These are phyloP conservation scores for Schlechtendalia chinensis DNA, from an alignment of 1,140 invertebrate genomes.

Conservation along the genomic window DNA sequence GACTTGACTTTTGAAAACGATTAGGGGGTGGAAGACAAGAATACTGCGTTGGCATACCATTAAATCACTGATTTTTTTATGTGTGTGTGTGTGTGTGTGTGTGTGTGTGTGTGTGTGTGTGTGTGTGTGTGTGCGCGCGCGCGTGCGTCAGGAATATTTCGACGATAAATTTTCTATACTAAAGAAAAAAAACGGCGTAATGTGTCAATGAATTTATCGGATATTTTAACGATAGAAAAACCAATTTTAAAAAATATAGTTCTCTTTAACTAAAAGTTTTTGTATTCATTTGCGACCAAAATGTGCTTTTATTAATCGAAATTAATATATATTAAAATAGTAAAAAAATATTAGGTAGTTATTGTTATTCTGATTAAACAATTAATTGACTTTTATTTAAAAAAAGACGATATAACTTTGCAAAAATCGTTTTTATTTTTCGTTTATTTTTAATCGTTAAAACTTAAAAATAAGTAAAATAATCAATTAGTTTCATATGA, in stretches of 20 bases:
- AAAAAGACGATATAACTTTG: too few species aligned
- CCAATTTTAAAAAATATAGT: not conserved
- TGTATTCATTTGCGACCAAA: too few species aligned
- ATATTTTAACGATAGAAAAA: not conserved
- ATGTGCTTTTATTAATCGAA: too few species aligned
- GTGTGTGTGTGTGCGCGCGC: too few species aligned
- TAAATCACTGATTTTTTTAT: slow-evolving; percentile 41
- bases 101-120: not conserved
- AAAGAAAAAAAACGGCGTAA: not conserved
- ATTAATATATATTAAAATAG: too few species aligned
- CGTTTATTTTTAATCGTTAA: too few species aligned
- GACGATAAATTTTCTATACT: slow-evolving; percentile 5
- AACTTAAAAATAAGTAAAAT: too few species aligned
- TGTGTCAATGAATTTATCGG: slow-evolving; percentile 5
- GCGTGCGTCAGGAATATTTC: slow-evolving; percentile 8
- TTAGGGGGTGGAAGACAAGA: slow-evolving; percentile 1
- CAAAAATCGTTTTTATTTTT: too few species aligned
- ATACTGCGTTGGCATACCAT: slow-evolving; percentile 12
- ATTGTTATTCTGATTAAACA: too few species aligned
- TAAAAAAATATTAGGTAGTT: too few species aligned
- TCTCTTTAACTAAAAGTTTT: not conserved
- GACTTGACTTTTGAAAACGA: slow-evolving; percentile 34
- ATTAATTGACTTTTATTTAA: too few species aligned
- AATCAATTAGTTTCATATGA: too few species aligned
- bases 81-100: not conserved